phyloP scores from a whole-genome alignment of 2,797 vertebrate genomes.

The Microctenopoma stevenorrisi region DNA sequence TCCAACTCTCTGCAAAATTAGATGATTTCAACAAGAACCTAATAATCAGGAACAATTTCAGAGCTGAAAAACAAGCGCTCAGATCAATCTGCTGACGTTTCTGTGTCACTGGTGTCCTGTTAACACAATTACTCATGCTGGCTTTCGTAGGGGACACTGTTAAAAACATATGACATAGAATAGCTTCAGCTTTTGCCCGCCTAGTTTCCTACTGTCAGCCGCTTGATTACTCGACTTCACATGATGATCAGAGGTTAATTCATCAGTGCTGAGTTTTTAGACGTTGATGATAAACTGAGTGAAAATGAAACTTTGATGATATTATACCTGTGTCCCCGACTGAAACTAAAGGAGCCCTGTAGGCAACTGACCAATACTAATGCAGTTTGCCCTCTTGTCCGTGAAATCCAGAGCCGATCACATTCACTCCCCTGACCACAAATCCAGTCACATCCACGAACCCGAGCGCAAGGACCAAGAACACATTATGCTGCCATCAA shows the following conservation, averaged over 20 bases:
- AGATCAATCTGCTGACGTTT: constrained; percentile 15
- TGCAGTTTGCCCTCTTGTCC: constrained; percentile 65
- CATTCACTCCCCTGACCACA: constrained; percentile 50
- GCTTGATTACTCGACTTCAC: not conserved
- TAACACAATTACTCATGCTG: constrained; percentile 16
- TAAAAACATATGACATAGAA: constrained; percentile 28
- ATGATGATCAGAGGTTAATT: not conserved
- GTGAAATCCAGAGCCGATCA: constrained; percentile 69
- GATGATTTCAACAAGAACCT: no score
- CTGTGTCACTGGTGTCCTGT: constrained; percentile 51
- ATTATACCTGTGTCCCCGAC: constrained; percentile 39
- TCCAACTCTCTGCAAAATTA: no score
- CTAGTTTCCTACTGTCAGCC: not conserved
- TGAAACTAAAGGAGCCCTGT: constrained; percentile 53
- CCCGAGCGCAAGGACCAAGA: constrained; percentile 41
- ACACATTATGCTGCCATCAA: constrained; percentile 46
- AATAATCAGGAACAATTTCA: constrained; percentile 8
- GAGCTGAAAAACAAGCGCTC: constrained; percentile 10
- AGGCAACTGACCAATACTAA: constrained; percentile 75
- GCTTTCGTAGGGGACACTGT: constrained; percentile 34
- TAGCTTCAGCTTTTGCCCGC: constrained; percentile 22
- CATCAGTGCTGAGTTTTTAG: not conserved
- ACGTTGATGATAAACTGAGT: constrained; percentile 1
- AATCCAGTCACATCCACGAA: constrained; percentile 54
- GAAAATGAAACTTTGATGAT: constrained; percentile 3